Evolutionary conservation across 2,797 vertebrate genomes (phyloP), one percentile per base, ranked within the genome.

Genomic region (Lates japonicus): DNA sequence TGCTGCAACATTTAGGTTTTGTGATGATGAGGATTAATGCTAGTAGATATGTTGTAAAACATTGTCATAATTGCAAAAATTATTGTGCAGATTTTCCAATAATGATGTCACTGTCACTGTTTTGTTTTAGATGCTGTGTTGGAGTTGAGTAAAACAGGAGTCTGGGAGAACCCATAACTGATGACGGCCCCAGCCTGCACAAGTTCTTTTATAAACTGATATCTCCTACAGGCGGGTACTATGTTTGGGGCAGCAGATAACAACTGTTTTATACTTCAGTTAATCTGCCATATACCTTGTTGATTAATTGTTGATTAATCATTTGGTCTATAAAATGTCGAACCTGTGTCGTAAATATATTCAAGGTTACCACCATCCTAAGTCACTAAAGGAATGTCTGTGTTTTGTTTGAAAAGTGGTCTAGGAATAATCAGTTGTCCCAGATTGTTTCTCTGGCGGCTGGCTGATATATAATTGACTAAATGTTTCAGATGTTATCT

Each of bases 121-220:
- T 58, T 70, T 57, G 14, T n/a, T 88, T 48, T 73, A 96, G 98
- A 98, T 94, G 97, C 97, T 20, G 97, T 99, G 83, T 82, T 94
- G 70, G 97, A 98, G 87, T 81, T 99, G 78, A 96, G 95, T 91
- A 97, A 93, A 88, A 98, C 89, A 94, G 78, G 97, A 97, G 79
- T 93, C 87, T n/a, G n/a, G 96, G 95, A 17, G 98, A 99, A 59
- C 98, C 98, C 0, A 88, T 99, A 78, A 98, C 97, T 7, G 98
- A 99, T 55, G 97, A 99, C 94, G 97, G 96, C 76, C 64, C 93
- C 82, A 98, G 92, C 90, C 93, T 99, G 81, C 97, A 97, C 83
- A 99, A 97, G 89, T 98, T 99, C 87, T 99, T 97, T 78, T 98
- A 97, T 80, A 99, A 98, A 85, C 95, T 99, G 99, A 75, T 99